Conservation (phyloP, 2,113 vertebrate genomes). For the Oncorhynchus kisutch region DNA sequence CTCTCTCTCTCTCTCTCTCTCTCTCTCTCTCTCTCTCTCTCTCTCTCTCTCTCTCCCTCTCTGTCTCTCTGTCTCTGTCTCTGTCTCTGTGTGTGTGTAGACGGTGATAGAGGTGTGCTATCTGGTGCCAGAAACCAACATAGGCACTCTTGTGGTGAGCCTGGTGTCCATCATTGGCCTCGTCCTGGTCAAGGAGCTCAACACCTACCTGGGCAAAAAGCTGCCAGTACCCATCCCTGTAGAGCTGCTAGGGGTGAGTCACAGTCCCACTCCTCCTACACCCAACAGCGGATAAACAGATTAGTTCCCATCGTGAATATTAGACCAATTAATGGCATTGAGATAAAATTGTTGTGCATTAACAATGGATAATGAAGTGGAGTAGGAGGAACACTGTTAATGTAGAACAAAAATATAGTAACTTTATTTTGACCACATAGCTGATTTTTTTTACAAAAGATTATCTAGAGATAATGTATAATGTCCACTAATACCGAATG, state of each 20-base stretch:
- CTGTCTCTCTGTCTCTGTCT: neutral
- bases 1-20: neutral
- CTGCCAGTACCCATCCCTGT: slow-evolving; percentile 88
- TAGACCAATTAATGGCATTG: no score
- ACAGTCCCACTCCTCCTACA: no score
- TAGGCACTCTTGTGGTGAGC: slow-evolving; percentile 82
- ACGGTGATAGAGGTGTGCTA: slow-evolving; percentile 80
- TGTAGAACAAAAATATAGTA: no score
- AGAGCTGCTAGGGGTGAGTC: slow-evolving; percentile 85
- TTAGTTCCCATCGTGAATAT: no score
- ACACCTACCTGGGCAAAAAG: slow-evolving; percentile 69
- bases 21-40: neutral
- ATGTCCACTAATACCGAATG: neutral
- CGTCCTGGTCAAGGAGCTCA: slow-evolving; percentile 81
- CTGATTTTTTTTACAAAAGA: no score
- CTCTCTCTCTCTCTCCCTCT: neutral
- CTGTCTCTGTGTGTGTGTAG: slow-evolving; percentile 56
- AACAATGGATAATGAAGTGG: no score
- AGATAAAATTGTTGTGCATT: no score
- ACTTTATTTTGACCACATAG: neutral
- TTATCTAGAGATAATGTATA: no score
- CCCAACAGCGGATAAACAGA: no score
- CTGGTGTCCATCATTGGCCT: slow-evolving; percentile 79
- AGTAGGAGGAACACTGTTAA: no score
- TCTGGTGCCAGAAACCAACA: slow-evolving; percentile 76